These are phyloP conservation scores for Zaprionus gabonicus DNA, from an alignment of 1,140 invertebrate species.

Conservation along the genomic window DNA sequence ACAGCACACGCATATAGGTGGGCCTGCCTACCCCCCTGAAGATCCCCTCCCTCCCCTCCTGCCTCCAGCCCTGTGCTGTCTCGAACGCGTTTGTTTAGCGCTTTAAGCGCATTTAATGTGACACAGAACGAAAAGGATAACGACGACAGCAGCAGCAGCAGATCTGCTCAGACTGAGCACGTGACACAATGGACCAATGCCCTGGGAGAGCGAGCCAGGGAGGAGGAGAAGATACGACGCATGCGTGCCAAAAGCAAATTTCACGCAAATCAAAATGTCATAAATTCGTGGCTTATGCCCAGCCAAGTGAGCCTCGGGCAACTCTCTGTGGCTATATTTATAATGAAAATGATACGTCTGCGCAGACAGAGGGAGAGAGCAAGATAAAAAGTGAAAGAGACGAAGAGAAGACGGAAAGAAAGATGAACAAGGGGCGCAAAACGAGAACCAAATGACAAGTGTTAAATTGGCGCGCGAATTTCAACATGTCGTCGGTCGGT, in stretches of 20 bases:
- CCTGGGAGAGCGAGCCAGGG: slow-evolving; percentile 16
- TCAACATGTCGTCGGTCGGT: slow-evolving; percentile 73
- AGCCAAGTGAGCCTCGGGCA: slow-evolving; percentile 27
- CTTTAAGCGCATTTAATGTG: slow-evolving; percentile 83
- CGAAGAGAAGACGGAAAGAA: slow-evolving; percentile 5
- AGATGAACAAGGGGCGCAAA: slow-evolving; percentile 16
- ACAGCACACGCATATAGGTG: slow-evolving; percentile 77
- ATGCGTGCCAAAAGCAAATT: slow-evolving; percentile 84
- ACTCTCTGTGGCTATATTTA: slow-evolving; percentile 63
- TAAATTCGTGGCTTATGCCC: slow-evolving; percentile 81
- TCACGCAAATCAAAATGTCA: slow-evolving; percentile 85
- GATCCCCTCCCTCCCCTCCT: neutral
- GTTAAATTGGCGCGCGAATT: slow-evolving; percentile 80
- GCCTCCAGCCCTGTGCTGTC: slow-evolving; percentile 25
- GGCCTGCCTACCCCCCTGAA: slow-evolving; percentile 26
- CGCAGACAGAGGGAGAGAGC: slow-evolving; percentile 7
- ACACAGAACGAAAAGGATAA: slow-evolving; percentile 83
- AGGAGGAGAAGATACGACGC: slow-evolving; percentile 40
- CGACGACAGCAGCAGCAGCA: slow-evolving; percentile 68
- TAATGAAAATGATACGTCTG: slow-evolving; percentile 81
- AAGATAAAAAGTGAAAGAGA: slow-evolving; percentile 2
- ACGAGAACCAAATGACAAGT: slow-evolving; percentile 70
- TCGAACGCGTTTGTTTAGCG: slow-evolving; percentile 75
- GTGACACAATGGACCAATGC: slow-evolving; percentile 69
- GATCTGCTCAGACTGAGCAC: slow-evolving; percentile 44